Conservation (phyloP, 2,113 vertebrate species). For the Dromaius novaehollandiae region DNA sequence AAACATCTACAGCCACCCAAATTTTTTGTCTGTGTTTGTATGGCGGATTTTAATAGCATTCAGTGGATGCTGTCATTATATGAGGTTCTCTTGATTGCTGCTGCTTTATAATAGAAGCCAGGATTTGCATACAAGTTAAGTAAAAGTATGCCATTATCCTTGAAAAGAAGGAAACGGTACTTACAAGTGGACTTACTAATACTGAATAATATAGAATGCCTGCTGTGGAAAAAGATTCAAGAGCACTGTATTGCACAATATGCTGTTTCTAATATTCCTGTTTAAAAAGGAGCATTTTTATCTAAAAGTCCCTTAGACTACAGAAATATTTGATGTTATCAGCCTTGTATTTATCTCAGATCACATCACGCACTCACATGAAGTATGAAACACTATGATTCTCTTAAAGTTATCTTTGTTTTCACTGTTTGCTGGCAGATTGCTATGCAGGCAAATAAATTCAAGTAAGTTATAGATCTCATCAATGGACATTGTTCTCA, state of each 20-base stretch:
- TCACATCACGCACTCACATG: neutral
- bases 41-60: neutral
- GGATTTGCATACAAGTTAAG: slow-evolving; percentile 2
- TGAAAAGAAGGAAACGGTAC: neutral
- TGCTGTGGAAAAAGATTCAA: neutral
- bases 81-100: neutral
- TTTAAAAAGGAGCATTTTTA: neutral
- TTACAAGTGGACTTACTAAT: neutral
- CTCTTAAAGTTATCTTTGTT: neutral
- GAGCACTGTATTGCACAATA: neutral
- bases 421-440: neutral
- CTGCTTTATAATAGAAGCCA: neutral
- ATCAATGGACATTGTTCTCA: neutral
- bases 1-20: neutral
- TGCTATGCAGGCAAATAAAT: neutral
- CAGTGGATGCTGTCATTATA: neutral
- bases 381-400: neutral
- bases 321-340: neutral
- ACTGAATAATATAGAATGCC: neutral
- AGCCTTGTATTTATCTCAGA: neutral
- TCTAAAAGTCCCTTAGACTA: neutral
- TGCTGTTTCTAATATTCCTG: neutral
- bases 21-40: neutral
- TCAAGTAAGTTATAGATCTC: neutral
- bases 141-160: neutral